Evolutionary conservation across 2,888 invertebrate species (phyloP).

Genomic region (Idaea dimidiata): DNA sequence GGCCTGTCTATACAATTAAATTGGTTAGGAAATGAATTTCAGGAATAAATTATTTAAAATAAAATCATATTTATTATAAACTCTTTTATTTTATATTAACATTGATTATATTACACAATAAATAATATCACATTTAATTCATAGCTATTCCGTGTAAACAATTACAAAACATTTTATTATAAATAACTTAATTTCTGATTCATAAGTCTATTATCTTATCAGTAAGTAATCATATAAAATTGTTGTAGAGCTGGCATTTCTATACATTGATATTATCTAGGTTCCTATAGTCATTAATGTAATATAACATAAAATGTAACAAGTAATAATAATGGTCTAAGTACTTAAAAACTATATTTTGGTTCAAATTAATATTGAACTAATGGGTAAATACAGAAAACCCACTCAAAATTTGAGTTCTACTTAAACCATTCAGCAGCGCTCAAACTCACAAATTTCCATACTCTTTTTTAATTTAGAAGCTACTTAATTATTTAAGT

Average conservation of each 20-base stretch:
- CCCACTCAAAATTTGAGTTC: too few species aligned
- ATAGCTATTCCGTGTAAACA: conserved; percentile 15
- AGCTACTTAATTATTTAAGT: too few species aligned
- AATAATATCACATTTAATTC: conserved; percentile 41
- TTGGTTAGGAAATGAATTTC: neutral
- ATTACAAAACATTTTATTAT: conserved; percentile 9
- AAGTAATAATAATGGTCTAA: neutral
- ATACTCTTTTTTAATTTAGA: too few species aligned
- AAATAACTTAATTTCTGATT: conserved; percentile 2
- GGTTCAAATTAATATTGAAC: neutral
- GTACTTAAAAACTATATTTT: conserved; percentile 14
- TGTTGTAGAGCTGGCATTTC: too few species aligned
- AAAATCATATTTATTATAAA: conserved; percentile 6
- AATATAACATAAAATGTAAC: too few species aligned
- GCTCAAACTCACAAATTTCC: too few species aligned
- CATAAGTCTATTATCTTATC: neutral
- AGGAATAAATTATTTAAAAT: conserved; percentile 4
- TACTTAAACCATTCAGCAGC: too few species aligned
- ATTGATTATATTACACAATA: conserved; percentile 12
- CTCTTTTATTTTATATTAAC: conserved; percentile 23
- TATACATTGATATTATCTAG: too few species aligned
- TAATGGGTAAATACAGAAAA: too few species aligned
- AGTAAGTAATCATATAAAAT: too few species aligned
- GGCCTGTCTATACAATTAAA: too few species aligned
- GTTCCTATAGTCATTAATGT: too few species aligned